Conservation (phyloP, 1,140 invertebrate genomes). For the Uloborus diversus region DNA sequence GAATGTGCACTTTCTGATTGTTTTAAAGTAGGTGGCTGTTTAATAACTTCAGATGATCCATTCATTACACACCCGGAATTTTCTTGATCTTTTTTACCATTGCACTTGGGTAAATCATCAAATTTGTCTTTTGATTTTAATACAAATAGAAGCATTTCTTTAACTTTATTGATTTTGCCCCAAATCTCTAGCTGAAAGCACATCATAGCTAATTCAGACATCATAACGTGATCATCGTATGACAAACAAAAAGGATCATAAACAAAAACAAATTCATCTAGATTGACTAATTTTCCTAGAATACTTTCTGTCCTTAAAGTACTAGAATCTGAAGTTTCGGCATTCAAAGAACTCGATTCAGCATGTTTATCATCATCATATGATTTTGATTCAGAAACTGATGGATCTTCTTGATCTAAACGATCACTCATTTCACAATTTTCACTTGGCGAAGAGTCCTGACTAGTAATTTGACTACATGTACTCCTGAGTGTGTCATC, state of each 20-base stretch:
- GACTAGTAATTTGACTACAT: slow-evolving; percentile 47
- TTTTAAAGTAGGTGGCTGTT: slow-evolving; percentile 4
- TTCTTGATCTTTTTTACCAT: slow-evolving; percentile 23
- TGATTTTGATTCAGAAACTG: slow-evolving; percentile 45
- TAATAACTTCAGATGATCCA: slow-evolving; percentile 6
- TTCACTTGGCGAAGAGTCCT: slow-evolving; percentile 47
- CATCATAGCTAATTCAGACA: slow-evolving; percentile 46
- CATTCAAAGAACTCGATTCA: slow-evolving; percentile 38
- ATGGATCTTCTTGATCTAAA: slow-evolving; percentile 41
- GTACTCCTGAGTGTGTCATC: slow-evolving; percentile 50
- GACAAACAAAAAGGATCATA: slow-evolving; percentile 41
- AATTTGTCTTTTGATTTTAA: slow-evolving; percentile 32
- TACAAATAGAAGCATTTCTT: slow-evolving; percentile 7
- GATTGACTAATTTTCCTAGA: slow-evolving; percentile 32
- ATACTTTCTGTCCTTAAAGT: slow-evolving; percentile 52
- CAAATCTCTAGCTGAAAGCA: slow-evolving; percentile 46
- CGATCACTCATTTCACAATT: slow-evolving; percentile 53
- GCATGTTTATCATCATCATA: slow-evolving; percentile 52
- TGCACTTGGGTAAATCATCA: slow-evolving; percentile 24
- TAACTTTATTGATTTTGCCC: slow-evolving; percentile 36
- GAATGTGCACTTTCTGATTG: slow-evolving; percentile 47
- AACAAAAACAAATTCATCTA: slow-evolving; percentile 54
- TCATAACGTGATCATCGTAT: slow-evolving; percentile 22
- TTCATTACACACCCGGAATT: background rate
- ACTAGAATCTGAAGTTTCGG: slow-evolving; percentile 53